A percentile compares a stretch with the other conserved stretches of the same genome.
phyloP scores from a whole-genome alignment of 2,888 invertebrate species.

The Rambutsinella grinnellia region DNA sequence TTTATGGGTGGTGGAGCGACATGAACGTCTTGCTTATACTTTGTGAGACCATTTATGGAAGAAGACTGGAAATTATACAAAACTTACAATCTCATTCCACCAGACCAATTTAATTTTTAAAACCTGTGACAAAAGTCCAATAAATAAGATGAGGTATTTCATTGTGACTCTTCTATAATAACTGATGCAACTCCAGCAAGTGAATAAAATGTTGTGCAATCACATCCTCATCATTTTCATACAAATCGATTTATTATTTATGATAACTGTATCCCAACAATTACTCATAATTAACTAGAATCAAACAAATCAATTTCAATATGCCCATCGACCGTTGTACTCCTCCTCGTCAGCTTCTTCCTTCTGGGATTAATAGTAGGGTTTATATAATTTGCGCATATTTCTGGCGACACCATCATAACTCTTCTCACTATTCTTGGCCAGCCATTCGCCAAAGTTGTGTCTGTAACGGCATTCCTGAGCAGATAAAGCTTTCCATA shows the following conservation, averaged over 20 bases:
- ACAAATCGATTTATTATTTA: conserved; percentile 38
- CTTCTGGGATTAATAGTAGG: conserved; percentile 3
- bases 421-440: conserved; percentile 24
- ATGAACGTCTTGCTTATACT: neutral
- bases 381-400: conserved; percentile 9
- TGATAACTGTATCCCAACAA: neutral
- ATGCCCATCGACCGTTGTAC: neutral
- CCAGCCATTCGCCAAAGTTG: conserved; percentile 9
- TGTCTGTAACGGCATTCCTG: conserved; percentile 12
- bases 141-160: too few species aligned
- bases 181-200: too few species aligned
- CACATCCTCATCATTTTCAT: too few species aligned
- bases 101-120: too few species aligned
- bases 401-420: neutral
- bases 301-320: conserved; percentile 5
- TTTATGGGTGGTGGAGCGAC: too few species aligned
- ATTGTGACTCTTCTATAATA: too few species aligned
- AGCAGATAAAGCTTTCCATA: conserved; percentile 19
- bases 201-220: too few species aligned
- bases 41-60: neutral
- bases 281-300: neutral
- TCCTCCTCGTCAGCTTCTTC: too few species aligned
- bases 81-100: too few species aligned
- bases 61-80: too few species aligned
- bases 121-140: too few species aligned